phyloP scores from a whole-genome alignment of 1,140 invertebrate species.

The Panagrolaimus sp. region DNA sequence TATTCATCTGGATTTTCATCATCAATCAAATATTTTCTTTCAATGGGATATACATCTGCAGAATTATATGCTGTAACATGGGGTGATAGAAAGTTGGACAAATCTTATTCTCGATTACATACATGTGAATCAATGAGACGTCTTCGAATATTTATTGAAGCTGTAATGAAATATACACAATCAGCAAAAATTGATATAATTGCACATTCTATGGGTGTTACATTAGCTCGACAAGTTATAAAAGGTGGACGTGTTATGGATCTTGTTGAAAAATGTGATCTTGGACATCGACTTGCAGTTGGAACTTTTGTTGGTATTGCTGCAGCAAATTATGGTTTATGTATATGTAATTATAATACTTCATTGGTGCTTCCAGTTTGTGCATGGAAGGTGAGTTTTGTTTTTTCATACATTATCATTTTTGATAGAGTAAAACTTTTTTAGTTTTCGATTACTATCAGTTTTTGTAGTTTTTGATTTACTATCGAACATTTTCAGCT shows the following conservation, averaged over 20 bases:
- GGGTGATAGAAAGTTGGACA: slow-evolving; percentile 32
- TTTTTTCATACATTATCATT: too few species aligned
- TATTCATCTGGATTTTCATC: slow-evolving; percentile 30
- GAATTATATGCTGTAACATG: slow-evolving; percentile 48
- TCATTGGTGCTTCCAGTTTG: slow-evolving; percentile 10
- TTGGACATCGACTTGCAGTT: slow-evolving; percentile 21
- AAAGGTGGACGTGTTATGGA: slow-evolving; percentile 31
- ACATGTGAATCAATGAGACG: slow-evolving; percentile 28
- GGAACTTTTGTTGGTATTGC: slow-evolving; percentile 28
- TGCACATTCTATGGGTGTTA: slow-evolving; percentile 52
- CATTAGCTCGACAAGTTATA: slow-evolving; percentile 39
- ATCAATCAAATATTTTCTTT: slow-evolving; percentile 33
- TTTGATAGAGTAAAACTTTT: too few species aligned
- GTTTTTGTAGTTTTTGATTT: too few species aligned
- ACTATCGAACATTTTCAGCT: too few species aligned
- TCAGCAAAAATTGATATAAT: slow-evolving; percentile 37
- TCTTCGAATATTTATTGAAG: slow-evolving; percentile 39
- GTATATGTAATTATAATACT: slow-evolving; percentile 16
- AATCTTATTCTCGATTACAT: slow-evolving; percentile 26
- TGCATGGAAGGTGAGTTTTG: slow-evolving; percentile 59
- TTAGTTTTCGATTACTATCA: too few species aligned
- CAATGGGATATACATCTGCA: slow-evolving; percentile 33
- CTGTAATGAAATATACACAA: slow-evolving; percentile 42
- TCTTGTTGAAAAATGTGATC: slow-evolving; percentile 13
- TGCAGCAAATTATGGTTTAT: slow-evolving; percentile 29